These are phyloP conservation scores for Bombus terrestris DNA, from an alignment of 1,140 invertebrate species.

Conservation along the genomic window DNA sequence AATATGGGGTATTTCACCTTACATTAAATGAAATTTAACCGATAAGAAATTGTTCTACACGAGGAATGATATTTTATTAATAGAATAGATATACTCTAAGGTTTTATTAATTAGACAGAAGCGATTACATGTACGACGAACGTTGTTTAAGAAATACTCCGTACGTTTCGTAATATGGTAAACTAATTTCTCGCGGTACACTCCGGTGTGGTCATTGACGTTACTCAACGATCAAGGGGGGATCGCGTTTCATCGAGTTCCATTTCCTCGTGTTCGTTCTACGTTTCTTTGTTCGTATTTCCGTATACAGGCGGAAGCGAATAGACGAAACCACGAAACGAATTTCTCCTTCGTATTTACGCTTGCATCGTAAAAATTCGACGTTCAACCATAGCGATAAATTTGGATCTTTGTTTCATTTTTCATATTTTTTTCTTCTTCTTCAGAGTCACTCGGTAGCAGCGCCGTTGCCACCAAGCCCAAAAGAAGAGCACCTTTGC, in stretches of 20 bases:
- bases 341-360: neutral
- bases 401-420: neutral
- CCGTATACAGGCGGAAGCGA: slow-evolving; percentile 37
- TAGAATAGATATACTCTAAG: neutral
- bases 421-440: slow-evolving; percentile 7
- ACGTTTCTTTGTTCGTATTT: slow-evolving; percentile 45
- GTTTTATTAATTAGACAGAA: neutral
- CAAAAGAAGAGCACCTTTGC: slow-evolving; percentile 89
- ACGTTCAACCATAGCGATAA: neutral
- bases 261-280: slow-evolving; percentile 30
- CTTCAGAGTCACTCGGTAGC: slow-evolving; percentile 81
- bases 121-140: neutral
- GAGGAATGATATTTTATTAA: neutral
- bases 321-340: slow-evolving; percentile 7
- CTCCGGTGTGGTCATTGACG: slow-evolving; percentile 19
- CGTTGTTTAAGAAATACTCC: neutral
- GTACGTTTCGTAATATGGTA: slow-evolving; percentile 8
- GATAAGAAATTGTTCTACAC: no score
- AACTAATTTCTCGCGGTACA: slow-evolving; percentile 5
- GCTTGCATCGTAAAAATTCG: neutral
- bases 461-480: slow-evolving; percentile 84
- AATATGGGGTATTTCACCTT: no score
- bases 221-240: slow-evolving; percentile 36
- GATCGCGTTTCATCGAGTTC: slow-evolving; percentile 41
- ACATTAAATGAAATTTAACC: no score